Percentiles rank a stretch among this genome's conserved stretches.
These are phyloP conservation scores for Anguilla megastoma DNA, from an alignment of 2,797 vertebrate species.

Conservation along the genomic window DNA sequence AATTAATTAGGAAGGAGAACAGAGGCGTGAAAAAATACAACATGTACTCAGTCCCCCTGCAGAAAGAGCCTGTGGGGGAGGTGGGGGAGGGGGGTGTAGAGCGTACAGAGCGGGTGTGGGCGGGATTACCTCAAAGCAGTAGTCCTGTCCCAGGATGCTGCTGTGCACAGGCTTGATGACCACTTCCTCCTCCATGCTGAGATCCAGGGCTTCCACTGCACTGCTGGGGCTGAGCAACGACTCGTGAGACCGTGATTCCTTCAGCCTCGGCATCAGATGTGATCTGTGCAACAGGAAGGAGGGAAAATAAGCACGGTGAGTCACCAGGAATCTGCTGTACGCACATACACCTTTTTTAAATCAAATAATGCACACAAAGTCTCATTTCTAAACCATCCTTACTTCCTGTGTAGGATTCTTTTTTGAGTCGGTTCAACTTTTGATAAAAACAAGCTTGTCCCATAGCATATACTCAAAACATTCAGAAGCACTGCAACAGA, in stretches of 20 bases:
- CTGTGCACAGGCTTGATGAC: slow-evolving; percentile 97
- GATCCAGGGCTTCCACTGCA: slow-evolving; percentile 95
- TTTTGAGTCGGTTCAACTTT: neutral
- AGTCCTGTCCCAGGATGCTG: slow-evolving; percentile 98
- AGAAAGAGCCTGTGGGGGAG: neutral
- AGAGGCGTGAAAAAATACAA: slow-evolving; percentile 19
- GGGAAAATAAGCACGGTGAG: slow-evolving; percentile 4
- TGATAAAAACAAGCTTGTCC: neutral
- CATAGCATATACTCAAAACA: neutral
- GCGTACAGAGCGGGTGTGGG: neutral
- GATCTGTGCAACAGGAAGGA: slow-evolving; percentile 74
- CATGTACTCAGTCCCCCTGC: neutral
- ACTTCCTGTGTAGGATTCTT: neutral
- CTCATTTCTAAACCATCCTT: neutral
- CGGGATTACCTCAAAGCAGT: slow-evolving; percentile 75
- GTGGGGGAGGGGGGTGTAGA: neutral
- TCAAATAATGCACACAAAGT: slow-evolving; percentile 27
- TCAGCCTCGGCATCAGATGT: slow-evolving; percentile 99
- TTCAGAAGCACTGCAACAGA: neutral
- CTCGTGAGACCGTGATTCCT: slow-evolving; percentile 99
- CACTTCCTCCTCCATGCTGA: slow-evolving; percentile 99
- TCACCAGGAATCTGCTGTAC: neutral
- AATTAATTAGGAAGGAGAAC: slow-evolving; percentile 18
- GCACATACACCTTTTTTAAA: slow-evolving; percentile 2
- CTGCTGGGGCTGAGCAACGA: slow-evolving; percentile 98